Conservation (phyloP, 1,140 invertebrate species). For the Drosophila ficusphila region DNA sequence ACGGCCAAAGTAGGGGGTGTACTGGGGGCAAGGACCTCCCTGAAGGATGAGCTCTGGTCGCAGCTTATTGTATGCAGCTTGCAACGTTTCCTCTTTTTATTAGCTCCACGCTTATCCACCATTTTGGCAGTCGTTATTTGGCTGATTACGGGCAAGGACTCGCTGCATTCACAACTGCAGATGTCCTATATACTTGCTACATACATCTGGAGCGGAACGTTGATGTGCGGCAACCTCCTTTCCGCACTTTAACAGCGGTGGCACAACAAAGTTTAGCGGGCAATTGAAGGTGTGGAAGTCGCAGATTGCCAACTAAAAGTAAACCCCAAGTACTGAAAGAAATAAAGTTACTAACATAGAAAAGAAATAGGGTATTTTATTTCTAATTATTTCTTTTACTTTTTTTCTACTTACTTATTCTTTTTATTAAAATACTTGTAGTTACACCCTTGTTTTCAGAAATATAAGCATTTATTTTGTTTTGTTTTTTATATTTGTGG, state of each 20-base stretch:
- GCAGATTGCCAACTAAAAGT: conserved; percentile 35
- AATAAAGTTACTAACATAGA: neutral
- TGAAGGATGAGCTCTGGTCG: conserved; percentile 25
- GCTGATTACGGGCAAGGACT: conserved; percentile 77
- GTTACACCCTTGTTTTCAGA: too few species aligned
- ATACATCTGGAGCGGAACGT: conserved; percentile 12
- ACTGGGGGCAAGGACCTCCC: conserved; percentile 25
- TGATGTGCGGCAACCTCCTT: conserved; percentile 35
- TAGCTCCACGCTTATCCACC: conserved; percentile 76
- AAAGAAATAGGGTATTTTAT: too few species aligned
- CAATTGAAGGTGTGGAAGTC: conserved; percentile 35
- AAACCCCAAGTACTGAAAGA: conserved; percentile 18
- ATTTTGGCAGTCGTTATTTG: conserved; percentile 76
- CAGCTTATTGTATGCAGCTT: conserved; percentile 62
- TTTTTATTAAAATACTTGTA: too few species aligned
- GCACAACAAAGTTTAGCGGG: conserved; percentile 39
- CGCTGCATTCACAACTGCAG: conserved; percentile 11
- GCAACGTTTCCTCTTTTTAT: conserved; percentile 72
- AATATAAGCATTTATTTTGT: too few species aligned
- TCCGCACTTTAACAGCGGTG: conserved; percentile 10
- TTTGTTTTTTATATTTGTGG: too few species aligned
- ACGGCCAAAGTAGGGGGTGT: neutral
- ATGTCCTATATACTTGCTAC: neutral
- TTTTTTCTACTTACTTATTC: neutral
- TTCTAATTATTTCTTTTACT: too few species aligned